A percentile compares a stretch with the other conserved stretches of the same genome.
Conservation (phyloP, 2,797 vertebrate species). For the Oophaga sylvatica region DNA sequence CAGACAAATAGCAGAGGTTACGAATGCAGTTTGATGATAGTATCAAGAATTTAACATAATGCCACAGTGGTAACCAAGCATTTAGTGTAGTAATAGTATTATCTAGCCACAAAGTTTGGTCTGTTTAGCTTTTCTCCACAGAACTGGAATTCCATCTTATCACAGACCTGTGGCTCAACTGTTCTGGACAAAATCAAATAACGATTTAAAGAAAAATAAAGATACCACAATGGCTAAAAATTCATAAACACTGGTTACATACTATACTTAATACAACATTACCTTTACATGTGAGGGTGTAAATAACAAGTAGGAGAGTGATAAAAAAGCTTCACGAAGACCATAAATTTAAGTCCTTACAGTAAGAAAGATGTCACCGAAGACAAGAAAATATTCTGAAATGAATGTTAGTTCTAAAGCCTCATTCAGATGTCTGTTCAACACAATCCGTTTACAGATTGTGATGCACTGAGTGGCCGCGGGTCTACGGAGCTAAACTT, state of each 20-base stretch:
- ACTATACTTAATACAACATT: conserved; percentile 20
- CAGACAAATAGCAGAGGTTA: conserved; percentile 82
- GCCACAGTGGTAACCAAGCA: conserved; percentile 72
- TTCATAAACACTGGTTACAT: conserved; percentile 65
- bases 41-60: conserved; percentile 78
- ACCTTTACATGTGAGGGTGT: conserved; percentile 42
- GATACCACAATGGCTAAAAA: conserved; percentile 67
- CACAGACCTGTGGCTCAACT: conserved; percentile 73
- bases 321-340: neutral
- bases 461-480: neutral
- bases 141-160: conserved; percentile 79
- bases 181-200: conserved; percentile 80
- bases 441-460: neutral
- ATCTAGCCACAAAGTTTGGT: conserved; percentile 76
- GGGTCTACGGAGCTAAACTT: no score
- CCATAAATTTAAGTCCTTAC: neutral
- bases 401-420: neutral
- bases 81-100: conserved; percentile 73
- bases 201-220: conserved; percentile 71
- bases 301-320: conserved; percentile 12
- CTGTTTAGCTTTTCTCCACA: conserved; percentile 78
- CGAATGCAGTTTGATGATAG: conserved; percentile 78
- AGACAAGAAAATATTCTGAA: neutral
- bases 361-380: neutral
- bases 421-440: neutral